Base-by-base conservation (phyloP, 1,140 invertebrate genomes). In the Pogonomyrmex californicus region DNA sequence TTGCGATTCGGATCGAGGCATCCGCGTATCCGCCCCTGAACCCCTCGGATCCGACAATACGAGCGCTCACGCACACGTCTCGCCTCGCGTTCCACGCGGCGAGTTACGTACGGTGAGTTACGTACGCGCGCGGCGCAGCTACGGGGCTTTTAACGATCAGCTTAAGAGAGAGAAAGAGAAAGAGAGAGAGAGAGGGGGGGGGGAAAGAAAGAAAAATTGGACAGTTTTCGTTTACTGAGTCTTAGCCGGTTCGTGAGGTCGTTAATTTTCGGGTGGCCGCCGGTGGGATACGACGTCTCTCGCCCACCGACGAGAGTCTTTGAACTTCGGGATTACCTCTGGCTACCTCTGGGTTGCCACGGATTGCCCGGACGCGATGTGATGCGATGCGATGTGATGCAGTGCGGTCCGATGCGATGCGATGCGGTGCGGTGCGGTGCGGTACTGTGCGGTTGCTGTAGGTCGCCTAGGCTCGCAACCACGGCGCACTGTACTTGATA, bases 181-280 rank as follows among this genome's bases (percentile, higher is more conserved):
- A 23, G 54, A 56, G n/a, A 56, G 54, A 56, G 63, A 44, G 6
- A 66, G n/a, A 23, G 3, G 4, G 63, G 47, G 62, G 44, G 38
- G 44, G 38, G 23, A 47, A 68, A 68, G 65, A 68, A 68, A 68
- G 65, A 89, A 91, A 91, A 91, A 88, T 90, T 90, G 88, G 89
- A 65, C 89, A 88, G 91, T 92, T 91, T 88, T 91, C 90, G 91
- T 92, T 92, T 91, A 91, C 89, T 81, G 86, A 92, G 90, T 92
- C 89, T 88, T 88, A 87, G 88, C 73, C 85, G 90, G 88, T 92
- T 90, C 90, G 91, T 90, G 87, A 89, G 88, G 83, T 92, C 88
- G 91, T 92, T 91, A 92, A 92, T 92, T 92, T 91, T 92, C 91
- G 91, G 81, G 90, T 91, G 88, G 90, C 76, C 88, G 73, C 71